Evolutionary conservation across 2,113 vertebrate species (phyloP).

Genomic region (Saiga tatarica): DNA sequence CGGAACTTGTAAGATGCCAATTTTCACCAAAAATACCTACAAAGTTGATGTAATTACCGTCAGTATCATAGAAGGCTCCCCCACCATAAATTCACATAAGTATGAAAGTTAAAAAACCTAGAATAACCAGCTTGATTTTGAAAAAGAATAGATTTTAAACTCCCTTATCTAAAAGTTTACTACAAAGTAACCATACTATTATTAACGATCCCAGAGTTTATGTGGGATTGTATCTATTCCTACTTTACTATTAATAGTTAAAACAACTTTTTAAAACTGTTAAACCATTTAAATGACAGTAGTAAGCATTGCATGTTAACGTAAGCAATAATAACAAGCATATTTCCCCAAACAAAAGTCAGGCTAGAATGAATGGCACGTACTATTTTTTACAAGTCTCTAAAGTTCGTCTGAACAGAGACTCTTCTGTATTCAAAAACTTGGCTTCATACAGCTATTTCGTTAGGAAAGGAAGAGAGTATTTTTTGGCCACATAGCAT

Average conservation of each 20-base stretch:
- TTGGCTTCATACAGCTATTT: background rate
- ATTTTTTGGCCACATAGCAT: background rate
- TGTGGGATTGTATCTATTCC: background rate
- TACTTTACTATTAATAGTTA: background rate
- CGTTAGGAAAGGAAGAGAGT: background rate
- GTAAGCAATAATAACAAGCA: background rate
- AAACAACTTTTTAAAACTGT: background rate
- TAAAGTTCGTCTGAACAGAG: background rate
- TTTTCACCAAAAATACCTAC: background rate
- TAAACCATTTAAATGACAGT: background rate
- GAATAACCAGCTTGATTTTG: background rate
- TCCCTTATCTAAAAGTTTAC: background rate
- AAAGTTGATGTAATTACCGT: background rate
- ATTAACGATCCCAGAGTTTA: background rate
- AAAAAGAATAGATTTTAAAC: background rate
- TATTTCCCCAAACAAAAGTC: background rate
- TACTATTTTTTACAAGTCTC: background rate
- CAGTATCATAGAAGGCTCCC: background rate
- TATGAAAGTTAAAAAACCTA: background rate
- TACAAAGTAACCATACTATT: background rate
- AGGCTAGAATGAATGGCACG: background rate
- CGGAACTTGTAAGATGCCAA: background rate
- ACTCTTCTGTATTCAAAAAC: background rate
- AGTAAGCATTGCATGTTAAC: background rate
- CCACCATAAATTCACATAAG: background rate